phyloP scores from a whole-genome alignment of 2,113 vertebrate species.

The Scolopax mira region DNA sequence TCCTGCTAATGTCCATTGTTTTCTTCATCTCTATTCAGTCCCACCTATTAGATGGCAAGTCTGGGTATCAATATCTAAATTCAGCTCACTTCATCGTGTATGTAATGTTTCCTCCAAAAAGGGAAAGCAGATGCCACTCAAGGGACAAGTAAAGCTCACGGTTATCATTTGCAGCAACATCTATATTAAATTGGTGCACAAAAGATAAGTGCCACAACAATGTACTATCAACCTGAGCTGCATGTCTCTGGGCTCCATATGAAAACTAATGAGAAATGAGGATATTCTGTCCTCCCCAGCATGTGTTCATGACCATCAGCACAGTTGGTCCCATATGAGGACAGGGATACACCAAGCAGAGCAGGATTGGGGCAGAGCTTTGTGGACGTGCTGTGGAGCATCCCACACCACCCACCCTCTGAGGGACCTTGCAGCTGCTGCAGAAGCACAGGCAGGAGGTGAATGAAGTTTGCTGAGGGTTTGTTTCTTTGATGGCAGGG shows the following conservation, averaged over 20 bases:
- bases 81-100: not conserved
- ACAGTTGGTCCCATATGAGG: not conserved
- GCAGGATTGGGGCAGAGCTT: not conserved
- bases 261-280: not conserved
- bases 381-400: not conserved
- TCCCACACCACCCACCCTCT: not conserved
- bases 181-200: not conserved
- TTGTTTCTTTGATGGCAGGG: not conserved
- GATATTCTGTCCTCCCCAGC: not conserved
- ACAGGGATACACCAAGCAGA: not conserved
- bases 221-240: not conserved
- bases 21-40: not conserved
- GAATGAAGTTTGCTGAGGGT: not conserved
- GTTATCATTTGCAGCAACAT: not conserved
- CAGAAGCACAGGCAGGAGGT: not conserved
- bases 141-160: not conserved
- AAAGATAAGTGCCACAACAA: not conserved
- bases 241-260: fast-evolving
- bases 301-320: not conserved
- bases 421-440: not conserved
- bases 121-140: not conserved
- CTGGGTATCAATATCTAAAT: not conserved
- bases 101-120: not conserved
- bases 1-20: not conserved
- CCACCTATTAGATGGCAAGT: not conserved